Percentiles rank a stretch among this genome's conserved stretches.
Evolutionary conservation across 2,797 vertebrate genomes (phyloP).

Genomic region (Coluber constrictor): DNA sequence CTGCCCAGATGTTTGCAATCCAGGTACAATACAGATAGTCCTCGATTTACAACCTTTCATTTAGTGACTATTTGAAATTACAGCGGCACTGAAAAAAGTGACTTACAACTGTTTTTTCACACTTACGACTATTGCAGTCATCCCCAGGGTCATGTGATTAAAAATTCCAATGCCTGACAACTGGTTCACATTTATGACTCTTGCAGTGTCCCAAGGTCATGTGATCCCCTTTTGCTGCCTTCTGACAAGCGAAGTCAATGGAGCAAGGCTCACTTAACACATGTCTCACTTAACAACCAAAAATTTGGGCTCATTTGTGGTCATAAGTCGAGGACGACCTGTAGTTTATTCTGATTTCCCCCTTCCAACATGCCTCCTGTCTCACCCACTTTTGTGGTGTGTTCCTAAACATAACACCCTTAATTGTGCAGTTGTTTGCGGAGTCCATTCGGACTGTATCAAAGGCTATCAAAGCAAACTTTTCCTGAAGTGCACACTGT

Average conservation of each 20-base stretch:
- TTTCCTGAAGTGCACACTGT: not conserved
- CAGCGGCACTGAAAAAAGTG: not conserved
- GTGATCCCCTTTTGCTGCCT: not conserved
- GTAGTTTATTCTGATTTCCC: not conserved
- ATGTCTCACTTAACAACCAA: not conserved
- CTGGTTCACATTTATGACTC: too few relatives aligned
- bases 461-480: not conserved
- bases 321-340: not conserved
- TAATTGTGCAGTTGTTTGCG: not conserved
- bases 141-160: too few relatives aligned
- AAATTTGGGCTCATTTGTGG: not conserved
- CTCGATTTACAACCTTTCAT: not conserved
- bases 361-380: not conserved
- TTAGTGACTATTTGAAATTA: not conserved
- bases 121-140: not conserved
- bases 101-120: not conserved
- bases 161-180: too few relatives aligned
- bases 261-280: not conserved
- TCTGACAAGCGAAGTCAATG: not conserved
- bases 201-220: not conserved
- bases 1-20: not conserved
- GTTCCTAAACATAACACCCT: too few relatives aligned
- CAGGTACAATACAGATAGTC: not conserved
- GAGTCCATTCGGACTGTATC: not conserved
- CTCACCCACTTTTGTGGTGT: not conserved